phyloP scores from a whole-genome alignment of 2,797 vertebrate species.

The Potorous gilbertii region DNA sequence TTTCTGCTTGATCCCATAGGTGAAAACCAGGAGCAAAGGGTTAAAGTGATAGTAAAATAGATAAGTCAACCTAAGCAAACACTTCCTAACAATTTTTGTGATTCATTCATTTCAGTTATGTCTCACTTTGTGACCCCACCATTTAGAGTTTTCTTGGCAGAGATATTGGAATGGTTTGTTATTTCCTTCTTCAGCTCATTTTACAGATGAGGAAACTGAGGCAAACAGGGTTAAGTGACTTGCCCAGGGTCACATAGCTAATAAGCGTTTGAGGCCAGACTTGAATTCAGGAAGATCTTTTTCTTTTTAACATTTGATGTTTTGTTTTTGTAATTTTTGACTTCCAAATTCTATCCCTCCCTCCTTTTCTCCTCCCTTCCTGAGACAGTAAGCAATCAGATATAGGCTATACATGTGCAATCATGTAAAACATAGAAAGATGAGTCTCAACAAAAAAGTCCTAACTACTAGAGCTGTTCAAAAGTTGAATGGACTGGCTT shows the following conservation, averaged over 20 bases:
- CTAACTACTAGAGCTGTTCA: background rate
- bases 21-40: background rate
- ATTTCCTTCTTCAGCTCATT: background rate
- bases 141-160: background rate
- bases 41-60: background rate
- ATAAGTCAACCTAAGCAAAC: background rate
- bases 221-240: background rate
- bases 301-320: no score
- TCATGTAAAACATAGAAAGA: background rate
- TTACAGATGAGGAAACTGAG: background rate
- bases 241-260: background rate
- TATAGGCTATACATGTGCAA: background rate
- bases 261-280: background rate
- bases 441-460: background rate
- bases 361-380: background rate
- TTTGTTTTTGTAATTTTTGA: background rate
- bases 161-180: background rate
- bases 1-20: background rate
- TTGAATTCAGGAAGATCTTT: background rate
- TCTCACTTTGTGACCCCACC: background rate
- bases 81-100: background rate
- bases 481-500: background rate
- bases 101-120: background rate
- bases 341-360: background rate
- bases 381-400: background rate